Evolutionary conservation across 1,140 invertebrate species (phyloP).

Genomic region (Maconellicoccus hirsutus): DNA sequence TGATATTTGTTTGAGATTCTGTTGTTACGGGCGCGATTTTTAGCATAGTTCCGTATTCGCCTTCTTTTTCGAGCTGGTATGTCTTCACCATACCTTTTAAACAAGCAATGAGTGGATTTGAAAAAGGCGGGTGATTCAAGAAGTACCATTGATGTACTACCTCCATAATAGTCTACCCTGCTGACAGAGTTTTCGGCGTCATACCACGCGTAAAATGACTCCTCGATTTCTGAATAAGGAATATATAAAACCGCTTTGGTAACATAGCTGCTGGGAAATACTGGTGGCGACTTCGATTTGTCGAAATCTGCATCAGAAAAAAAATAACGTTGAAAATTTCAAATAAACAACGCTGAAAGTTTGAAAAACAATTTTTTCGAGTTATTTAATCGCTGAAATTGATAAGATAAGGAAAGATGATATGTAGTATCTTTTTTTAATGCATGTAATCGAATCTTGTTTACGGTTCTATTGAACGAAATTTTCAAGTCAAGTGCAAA

Average conservation of each 20-base stretch:
- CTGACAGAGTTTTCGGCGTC: constrained; percentile 60
- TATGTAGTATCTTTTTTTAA: too few species aligned
- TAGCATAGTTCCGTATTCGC: constrained; percentile 55
- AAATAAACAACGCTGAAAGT: not conserved
- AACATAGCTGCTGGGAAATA: constrained; percentile 56
- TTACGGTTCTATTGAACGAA: too few species aligned
- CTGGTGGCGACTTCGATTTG: constrained; percentile 36
- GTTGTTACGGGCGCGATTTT: constrained; percentile 82
- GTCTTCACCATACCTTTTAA: constrained; percentile 68
- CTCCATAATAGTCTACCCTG: constrained; percentile 90
- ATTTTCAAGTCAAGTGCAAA: too few species aligned
- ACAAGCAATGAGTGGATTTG: not conserved
- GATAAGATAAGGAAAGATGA: too few species aligned
- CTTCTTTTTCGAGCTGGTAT: constrained; percentile 56
- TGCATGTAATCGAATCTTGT: too few species aligned
- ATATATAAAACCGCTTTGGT: constrained; percentile 64
- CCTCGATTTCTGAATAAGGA: constrained; percentile 83
- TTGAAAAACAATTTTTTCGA: too few species aligned
- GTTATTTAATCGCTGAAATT: too few species aligned
- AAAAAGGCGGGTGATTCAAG: not conserved
- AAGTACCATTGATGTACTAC: constrained; percentile 36
- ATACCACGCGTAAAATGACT: constrained; percentile 81
- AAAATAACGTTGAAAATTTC: not conserved
- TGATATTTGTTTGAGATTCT: constrained; percentile 51
- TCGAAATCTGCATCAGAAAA: not conserved